Evolutionary conservation across 2,797 vertebrate genomes (phyloP).

Genomic region (Parauchenoglanis ngamensis): DNA sequence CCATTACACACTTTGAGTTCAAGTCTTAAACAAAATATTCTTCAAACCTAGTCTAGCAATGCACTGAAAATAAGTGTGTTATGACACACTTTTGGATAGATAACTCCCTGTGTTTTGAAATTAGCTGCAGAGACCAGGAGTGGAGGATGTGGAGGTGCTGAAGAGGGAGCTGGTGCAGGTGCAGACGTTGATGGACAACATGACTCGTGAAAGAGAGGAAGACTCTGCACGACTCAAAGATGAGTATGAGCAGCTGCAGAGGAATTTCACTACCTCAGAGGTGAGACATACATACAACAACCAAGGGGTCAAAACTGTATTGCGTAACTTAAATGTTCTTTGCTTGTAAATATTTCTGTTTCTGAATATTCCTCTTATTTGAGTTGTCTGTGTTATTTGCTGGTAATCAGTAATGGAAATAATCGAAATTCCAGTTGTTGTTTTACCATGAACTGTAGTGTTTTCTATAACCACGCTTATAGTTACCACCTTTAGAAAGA

Average conservation of each 20-base stretch:
- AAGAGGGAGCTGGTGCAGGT: constrained; percentile 96
- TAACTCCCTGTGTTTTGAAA: constrained; percentile 48
- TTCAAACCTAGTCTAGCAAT: background rate
- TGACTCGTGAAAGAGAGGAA: constrained; percentile 88
- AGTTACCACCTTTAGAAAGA: background rate
- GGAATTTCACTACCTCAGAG: constrained; percentile 85
- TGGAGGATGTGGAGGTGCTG: constrained; percentile 95
- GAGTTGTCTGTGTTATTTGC: background rate
- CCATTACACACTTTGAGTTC: background rate
- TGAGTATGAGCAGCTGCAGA: constrained; percentile 86
- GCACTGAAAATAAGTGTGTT: background rate
- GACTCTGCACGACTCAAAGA: constrained; percentile 88
- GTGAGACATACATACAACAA: constrained; percentile 67
- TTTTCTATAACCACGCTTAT: constrained; percentile 40
- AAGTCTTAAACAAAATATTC: background rate
- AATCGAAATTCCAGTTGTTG: background rate
- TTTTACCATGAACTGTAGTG: constrained; percentile 40
- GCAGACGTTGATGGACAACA: constrained; percentile 94
- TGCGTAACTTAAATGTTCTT: too few species aligned
- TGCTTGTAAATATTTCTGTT: background rate
- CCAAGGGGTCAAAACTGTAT: background rate
- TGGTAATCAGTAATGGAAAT: too few species aligned
- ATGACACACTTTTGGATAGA: background rate
- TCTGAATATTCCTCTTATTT: background rate
- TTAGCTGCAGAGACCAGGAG: constrained; percentile 93